Conservation (phyloP, 2,113 vertebrate species). For the Strix uralensis region DNA sequence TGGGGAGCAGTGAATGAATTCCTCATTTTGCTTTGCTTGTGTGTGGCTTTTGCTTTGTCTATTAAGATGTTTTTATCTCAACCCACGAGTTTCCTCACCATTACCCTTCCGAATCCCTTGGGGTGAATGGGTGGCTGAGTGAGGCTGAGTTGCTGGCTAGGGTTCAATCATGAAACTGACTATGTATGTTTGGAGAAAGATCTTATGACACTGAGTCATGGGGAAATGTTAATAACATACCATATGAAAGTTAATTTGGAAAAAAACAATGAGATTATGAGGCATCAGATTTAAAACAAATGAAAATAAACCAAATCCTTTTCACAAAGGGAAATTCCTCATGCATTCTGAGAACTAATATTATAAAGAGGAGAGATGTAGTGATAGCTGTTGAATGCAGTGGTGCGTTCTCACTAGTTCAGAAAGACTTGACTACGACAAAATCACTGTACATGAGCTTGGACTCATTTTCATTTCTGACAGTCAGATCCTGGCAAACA, state of each 20-base stretch:
- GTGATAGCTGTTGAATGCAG: background rate
- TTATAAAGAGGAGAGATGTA: background rate
- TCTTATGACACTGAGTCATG: background rate
- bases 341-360: background rate
- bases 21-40: background rate
- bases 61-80: background rate
- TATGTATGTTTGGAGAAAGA: background rate
- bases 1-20: background rate
- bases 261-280: background rate
- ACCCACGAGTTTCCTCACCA: background rate
- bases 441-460: background rate
- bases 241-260: background rate
- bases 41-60: background rate
- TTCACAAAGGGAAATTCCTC: background rate
- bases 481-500: background rate
- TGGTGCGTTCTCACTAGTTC: background rate
- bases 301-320: background rate
- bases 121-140: fast-evolving
- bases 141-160: background rate
- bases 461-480: background rate
- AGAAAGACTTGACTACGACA: background rate
- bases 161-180: background rate
- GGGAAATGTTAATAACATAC: background rate
- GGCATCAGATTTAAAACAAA: background rate
- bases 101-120: background rate